Percentiles rank a stretch among this genome's conserved stretches.
phyloP scores from a whole-genome alignment of 1,140 invertebrate species.

The Drosophila guanche region DNA sequence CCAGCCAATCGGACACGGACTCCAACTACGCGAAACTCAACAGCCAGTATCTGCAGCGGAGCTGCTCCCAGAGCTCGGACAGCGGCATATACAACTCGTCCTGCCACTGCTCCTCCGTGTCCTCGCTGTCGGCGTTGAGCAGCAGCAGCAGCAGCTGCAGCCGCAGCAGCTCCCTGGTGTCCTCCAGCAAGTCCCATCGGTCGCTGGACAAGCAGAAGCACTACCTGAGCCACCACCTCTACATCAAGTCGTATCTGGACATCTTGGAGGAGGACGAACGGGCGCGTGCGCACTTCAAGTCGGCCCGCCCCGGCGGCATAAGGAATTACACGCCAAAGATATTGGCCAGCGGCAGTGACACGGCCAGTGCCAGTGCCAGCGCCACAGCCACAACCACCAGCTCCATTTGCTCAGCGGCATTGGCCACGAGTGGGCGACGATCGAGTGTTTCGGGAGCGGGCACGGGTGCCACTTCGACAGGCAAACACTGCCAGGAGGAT shows the following conservation, averaged over 20 bases:
- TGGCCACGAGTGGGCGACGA: slow-evolving; percentile 67
- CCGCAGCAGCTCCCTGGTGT: slow-evolving; percentile 59
- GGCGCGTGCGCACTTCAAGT: slow-evolving; percentile 81
- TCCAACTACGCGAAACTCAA: slow-evolving; percentile 70
- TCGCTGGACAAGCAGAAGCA: slow-evolving; percentile 85
- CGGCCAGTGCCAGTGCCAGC: not conserved
- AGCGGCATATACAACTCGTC: slow-evolving; percentile 80
- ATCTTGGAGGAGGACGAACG: slow-evolving; percentile 84
- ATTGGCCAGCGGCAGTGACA: slow-evolving; percentile 81
- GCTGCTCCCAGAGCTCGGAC: slow-evolving; percentile 73
- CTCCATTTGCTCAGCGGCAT: slow-evolving; percentile 5
- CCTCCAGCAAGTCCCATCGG: slow-evolving; percentile 83
- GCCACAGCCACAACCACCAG: slow-evolving; percentile 2
- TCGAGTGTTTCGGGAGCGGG: not conserved
- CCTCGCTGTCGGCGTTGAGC: slow-evolving; percentile 69
- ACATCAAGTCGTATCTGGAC: slow-evolving; percentile 86
- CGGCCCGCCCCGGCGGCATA: slow-evolving; percentile 86
- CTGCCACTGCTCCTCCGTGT: slow-evolving; percentile 77
- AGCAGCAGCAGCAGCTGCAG: slow-evolving; percentile 62
- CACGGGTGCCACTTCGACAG: not conserved
- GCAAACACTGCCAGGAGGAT: slow-evolving; percentile 62
- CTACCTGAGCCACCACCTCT: slow-evolving; percentile 86
- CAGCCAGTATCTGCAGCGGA: slow-evolving; percentile 48
- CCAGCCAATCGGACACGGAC: slow-evolving; percentile 49
- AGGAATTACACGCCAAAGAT: slow-evolving; percentile 88